phyloP scores from a whole-genome alignment of 2,113 vertebrate species.

The Ctenomys sociabilis region DNA sequence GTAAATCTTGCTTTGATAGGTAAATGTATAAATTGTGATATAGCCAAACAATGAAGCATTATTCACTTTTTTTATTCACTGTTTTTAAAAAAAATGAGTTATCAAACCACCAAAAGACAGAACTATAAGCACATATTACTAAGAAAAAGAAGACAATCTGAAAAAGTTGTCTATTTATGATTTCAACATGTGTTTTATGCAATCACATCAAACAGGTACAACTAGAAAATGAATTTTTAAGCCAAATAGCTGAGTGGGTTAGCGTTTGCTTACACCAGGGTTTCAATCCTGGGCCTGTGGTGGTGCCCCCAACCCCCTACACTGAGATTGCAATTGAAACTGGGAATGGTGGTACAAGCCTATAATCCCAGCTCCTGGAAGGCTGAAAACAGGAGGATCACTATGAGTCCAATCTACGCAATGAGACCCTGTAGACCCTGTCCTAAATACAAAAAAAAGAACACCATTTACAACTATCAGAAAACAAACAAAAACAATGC shows the following conservation, averaged over 20 bases:
- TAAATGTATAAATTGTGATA: conserved; percentile 5
- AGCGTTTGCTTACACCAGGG: no score
- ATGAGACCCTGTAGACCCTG: no score
- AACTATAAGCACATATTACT: background rate
- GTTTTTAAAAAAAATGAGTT: background rate
- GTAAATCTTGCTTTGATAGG: background rate
- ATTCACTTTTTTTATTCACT: background rate
- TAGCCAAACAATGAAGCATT: background rate
- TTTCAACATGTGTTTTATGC: background rate
- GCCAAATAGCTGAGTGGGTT: no score
- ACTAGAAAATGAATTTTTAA: conserved; percentile 37
- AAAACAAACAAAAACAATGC: conserved; percentile 29
- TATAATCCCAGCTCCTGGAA: no score
- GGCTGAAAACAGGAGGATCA: no score
- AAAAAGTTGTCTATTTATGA: background rate
- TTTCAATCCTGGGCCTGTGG: no score
- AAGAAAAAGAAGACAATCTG: background rate
- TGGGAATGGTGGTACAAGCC: no score
- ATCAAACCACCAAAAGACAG: conserved; percentile 21
- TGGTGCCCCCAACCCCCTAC: no score
- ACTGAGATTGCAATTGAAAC: no score
- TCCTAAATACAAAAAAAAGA: background rate
- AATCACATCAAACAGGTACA: background rate
- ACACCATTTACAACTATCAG: background rate
- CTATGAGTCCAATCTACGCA: no score